Percentiles rank a stretch among this genome's conserved stretches.
Evolutionary conservation across 2,888 invertebrate genomes (phyloP).

Genomic region (Machimus atricapillus): DNA sequence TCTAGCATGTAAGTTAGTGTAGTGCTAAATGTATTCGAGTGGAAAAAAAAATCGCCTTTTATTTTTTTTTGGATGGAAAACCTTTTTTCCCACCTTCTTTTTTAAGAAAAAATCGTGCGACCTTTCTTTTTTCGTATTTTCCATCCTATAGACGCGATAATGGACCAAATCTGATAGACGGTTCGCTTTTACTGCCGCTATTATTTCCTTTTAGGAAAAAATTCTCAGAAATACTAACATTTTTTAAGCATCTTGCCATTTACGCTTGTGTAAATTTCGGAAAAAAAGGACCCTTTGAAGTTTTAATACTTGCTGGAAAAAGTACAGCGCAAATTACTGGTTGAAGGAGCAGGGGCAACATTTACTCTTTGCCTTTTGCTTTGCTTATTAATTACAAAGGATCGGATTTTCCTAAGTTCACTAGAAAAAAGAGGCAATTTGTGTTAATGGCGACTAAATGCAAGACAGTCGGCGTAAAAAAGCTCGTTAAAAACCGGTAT

Average conservation of each 20-base stretch:
- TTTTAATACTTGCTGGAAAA: neutral
- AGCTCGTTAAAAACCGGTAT: neutral
- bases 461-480: neutral
- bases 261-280: neutral
- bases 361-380: neutral
- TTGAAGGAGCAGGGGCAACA: neutral
- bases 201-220: neutral
- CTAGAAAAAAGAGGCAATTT: neutral
- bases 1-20: neutral
- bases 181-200: neutral
- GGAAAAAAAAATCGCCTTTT: neutral
- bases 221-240: neutral
- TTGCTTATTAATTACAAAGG: neutral
- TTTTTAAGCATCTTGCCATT: neutral
- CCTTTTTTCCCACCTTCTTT: neutral
- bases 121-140: constrained; percentile 12
- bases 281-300: neutral
- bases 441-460: neutral
- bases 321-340: neutral
- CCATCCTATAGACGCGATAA: neutral
- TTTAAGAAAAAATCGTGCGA: neutral
- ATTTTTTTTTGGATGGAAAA: neutral
- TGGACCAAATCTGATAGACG: constrained; percentile 5
- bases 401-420: neutral
- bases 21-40: neutral